Evolutionary conservation across 1,140 invertebrate genomes (phyloP).

Genomic region (Temnothorax longispinosus): DNA sequence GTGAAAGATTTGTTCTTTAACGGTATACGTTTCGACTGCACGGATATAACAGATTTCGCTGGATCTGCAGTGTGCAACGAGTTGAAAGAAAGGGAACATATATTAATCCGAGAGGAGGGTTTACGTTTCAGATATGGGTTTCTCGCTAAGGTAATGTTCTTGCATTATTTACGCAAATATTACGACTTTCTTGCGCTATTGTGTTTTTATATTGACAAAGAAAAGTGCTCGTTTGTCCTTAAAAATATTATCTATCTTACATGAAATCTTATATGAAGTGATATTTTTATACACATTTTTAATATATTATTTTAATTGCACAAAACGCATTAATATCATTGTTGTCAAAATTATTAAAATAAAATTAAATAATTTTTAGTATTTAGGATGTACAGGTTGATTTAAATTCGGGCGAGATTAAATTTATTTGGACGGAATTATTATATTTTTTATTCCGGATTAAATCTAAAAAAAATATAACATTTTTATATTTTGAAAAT

Average conservation of each 20-base stretch:
- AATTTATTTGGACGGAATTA: neutral
- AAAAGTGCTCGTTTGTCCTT: neutral
- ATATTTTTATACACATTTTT: neutral
- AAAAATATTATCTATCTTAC: neutral
- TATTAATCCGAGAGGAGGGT: constrained; percentile 86
- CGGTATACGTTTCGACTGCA: constrained; percentile 89
- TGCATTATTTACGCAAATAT: constrained; percentile 72
- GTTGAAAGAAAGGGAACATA: constrained; percentile 87
- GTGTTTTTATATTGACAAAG: neutral
- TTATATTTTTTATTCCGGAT: neutral
- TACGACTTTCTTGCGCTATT: neutral
- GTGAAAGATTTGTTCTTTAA: constrained; percentile 90
- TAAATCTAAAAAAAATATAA: neutral
- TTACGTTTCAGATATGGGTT: constrained; percentile 89
- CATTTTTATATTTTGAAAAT: neutral
- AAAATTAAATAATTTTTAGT: neutral
- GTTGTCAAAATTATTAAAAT: neutral
- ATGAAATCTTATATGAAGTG: neutral
- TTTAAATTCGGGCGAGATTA: neutral
- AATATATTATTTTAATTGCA: neutral
- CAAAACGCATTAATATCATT: neutral
- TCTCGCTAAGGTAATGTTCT: constrained; percentile 88
- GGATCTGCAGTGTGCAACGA: constrained; percentile 88
- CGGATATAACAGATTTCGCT: constrained; percentile 89
- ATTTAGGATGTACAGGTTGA: neutral